A percentile compares a stretch with the other conserved stretches of the same genome.
phyloP scores from a whole-genome alignment of 2,797 vertebrate species.

The Channallabes apus region DNA sequence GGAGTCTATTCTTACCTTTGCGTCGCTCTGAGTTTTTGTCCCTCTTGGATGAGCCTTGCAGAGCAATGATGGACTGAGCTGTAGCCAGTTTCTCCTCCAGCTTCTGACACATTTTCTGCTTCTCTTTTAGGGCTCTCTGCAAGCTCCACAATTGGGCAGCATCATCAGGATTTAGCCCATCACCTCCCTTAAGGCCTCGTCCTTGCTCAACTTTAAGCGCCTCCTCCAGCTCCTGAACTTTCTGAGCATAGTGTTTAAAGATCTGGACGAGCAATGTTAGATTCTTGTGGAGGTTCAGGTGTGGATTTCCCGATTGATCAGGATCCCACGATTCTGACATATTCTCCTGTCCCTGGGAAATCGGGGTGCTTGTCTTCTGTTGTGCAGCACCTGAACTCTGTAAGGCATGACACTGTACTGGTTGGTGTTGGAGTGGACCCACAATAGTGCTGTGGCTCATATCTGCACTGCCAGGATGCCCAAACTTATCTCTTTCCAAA shows the following conservation, averaged over 20 bases:
- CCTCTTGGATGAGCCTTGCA: slow-evolving; percentile 51
- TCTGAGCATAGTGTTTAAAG: slow-evolving; percentile 63
- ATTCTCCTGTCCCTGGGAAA: slow-evolving; percentile 26
- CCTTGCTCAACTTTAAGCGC: not conserved
- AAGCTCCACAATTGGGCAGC: slow-evolving; percentile 63
- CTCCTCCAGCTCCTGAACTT: slow-evolving; percentile 62
- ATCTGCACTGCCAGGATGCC: not conserved
- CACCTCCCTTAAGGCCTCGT: not conserved
- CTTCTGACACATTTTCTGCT: slow-evolving; percentile 65
- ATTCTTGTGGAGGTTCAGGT: slow-evolving; percentile 62
- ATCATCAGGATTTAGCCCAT: not conserved
- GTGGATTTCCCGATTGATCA: not conserved
- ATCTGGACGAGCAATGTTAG: slow-evolving; percentile 65
- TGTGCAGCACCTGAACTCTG: not conserved
- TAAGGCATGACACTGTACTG: not conserved
- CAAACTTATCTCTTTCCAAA: slow-evolving; percentile 60
- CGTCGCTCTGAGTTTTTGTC: slow-evolving; percentile 52
- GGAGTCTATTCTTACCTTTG: slow-evolving; percentile 64
- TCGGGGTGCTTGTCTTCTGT: slow-evolving; percentile 49
- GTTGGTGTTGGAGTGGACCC: slow-evolving; percentile 18
- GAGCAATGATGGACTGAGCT: slow-evolving; percentile 63
- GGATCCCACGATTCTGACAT: not conserved
- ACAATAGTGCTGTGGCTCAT: slow-evolving; percentile 40
- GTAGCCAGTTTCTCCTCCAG: slow-evolving; percentile 75
- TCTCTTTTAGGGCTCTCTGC: slow-evolving; percentile 73